Base-by-base conservation (phyloP, 2,888 invertebrate species). In the Hoplodrina ambigua region DNA sequence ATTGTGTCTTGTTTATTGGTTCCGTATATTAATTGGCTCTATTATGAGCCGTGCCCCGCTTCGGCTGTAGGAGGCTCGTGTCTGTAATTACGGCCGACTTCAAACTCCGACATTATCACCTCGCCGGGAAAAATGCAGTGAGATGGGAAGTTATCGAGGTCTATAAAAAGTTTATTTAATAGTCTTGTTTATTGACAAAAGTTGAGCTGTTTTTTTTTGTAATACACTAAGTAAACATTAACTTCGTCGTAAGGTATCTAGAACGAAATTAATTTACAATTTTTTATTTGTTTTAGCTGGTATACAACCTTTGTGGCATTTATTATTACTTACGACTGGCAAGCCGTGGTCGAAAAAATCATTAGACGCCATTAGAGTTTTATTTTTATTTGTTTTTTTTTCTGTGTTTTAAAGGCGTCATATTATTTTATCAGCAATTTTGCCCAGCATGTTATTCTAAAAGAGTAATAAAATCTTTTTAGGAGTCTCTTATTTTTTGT, bases 101-200 rank as follows among this genome's bases (percentile, higher is more conserved):
- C 90, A 90, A 93, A 93, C 94, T 94, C 92, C 85, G 85, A 89
- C 88, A 92, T 94, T 94, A 93, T 91, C 92, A 93, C 93, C 91
- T 92, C 75, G 57, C 79, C 75, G 72, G 71, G 60, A 85, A 89
- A 88, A 87, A 85, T 76, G 68, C 64, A 20, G 74, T 44, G 78
- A 15, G 65, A 55, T 17, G 60, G 58, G 30, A 55, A 15, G 13
- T 60, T 49, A n/a, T 69, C 55, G 50, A 65, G 82, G 81, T 88
- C 87, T 87, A 89, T 83, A 83, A 62, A 61, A n/a, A n/a, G 8
- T 64, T 25, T 41, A 4, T 59, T 19, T 8, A 49, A 37, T 33
- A 13, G 3, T 13, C 41, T 4, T 49, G 4, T 41, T 58, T 33
- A 13, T 33, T 8, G 41, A 50, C 33, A 49, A 54, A 62, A 69